Conservation (phyloP, 2,113 vertebrate genomes). For the Aptenodytes forsteri region DNA sequence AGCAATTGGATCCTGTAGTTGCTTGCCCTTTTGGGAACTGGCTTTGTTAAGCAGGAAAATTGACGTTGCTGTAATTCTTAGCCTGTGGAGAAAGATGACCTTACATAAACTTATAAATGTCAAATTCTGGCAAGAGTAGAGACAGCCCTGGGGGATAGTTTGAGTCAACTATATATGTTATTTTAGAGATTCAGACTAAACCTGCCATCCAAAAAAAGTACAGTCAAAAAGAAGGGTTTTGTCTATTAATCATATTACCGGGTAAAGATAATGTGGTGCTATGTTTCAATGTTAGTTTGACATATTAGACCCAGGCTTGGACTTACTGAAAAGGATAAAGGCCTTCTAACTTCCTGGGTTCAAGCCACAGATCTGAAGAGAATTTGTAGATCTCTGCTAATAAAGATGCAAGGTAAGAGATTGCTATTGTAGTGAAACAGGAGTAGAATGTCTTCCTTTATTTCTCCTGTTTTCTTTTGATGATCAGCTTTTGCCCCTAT, state of each 20-base stretch:
- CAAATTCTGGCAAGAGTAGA: background rate
- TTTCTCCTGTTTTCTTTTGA: background rate
- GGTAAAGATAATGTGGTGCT: background rate
- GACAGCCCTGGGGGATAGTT: background rate
- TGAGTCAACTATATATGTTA: background rate
- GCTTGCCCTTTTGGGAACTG: background rate
- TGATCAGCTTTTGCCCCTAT: background rate
- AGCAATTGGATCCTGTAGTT: background rate
- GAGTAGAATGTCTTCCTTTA: background rate
- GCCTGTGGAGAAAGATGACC: constrained; percentile 35
- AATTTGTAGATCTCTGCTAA: background rate
- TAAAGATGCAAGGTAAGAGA: background rate
- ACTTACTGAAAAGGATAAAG: background rate
- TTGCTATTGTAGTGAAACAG: background rate
- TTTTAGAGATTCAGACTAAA: background rate
- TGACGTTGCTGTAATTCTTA: background rate
- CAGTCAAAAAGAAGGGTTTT: background rate
- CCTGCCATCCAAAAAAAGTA: background rate
- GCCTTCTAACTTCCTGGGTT: background rate
- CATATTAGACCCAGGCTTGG: background rate
- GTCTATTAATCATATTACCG: background rate
- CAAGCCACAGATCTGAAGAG: background rate
- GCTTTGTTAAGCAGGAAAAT: constrained; percentile 31
- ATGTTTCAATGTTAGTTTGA: background rate
- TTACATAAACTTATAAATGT: constrained; percentile 50